Evolutionary conservation across 2,113 vertebrate genomes (phyloP).

Genomic region (Dicentrarchus labrax): DNA sequence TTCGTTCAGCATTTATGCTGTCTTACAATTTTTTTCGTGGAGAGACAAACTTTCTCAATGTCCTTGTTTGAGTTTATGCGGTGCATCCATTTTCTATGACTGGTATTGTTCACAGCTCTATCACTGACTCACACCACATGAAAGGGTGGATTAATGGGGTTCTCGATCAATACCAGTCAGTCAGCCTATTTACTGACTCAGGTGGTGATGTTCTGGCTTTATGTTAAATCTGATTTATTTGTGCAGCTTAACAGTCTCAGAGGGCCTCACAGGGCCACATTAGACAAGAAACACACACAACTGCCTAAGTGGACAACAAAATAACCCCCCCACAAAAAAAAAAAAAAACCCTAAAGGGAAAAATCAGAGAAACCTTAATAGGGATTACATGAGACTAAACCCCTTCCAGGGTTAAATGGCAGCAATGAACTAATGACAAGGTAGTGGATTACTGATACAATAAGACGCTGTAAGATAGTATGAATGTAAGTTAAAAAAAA

Average conservation of each 20-base stretch:
- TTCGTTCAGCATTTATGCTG: not conserved
- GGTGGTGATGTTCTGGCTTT: not conserved
- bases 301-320: not conserved
- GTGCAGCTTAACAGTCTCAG: not conserved
- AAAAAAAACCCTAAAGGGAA: not conserved
- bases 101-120: not conserved
- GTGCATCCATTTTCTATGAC: not conserved
- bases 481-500: not conserved
- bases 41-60: not conserved
- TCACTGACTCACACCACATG: not conserved
- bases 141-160: not conserved
- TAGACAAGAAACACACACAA: constrained; percentile 15
- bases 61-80: constrained; percentile 1
- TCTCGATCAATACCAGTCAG: not conserved
- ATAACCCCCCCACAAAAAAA: not conserved
- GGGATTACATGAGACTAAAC: constrained; percentile 8
- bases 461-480: not conserved
- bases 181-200: not conserved
- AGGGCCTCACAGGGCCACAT: not conserved
- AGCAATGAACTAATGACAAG: not conserved
- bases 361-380: not conserved
- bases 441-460: not conserved
- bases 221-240: not conserved
- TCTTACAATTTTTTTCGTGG: not conserved
- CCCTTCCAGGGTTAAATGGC: not conserved